Percentiles rank a stretch among this genome's conserved stretches.
Conservation (phyloP, 2,797 vertebrate genomes). For the Sebastiscus albofasciatus region DNA sequence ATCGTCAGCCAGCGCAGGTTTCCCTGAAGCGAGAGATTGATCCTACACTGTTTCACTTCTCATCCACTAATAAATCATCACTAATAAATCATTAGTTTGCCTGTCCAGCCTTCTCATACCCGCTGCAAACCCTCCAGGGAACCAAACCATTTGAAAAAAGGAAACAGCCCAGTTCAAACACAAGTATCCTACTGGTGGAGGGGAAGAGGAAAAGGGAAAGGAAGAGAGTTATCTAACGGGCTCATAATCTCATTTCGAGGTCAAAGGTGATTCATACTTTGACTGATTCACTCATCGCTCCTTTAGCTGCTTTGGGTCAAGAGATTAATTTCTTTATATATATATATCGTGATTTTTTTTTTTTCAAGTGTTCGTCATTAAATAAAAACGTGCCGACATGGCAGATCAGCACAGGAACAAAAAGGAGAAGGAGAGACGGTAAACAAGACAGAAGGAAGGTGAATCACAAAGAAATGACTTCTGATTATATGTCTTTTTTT, state of each 20-base stretch:
- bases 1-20: conserved; percentile 59
- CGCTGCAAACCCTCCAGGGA: conserved; percentile 51
- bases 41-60: conserved; percentile 1
- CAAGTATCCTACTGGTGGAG: not conserved
- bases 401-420: not conserved
- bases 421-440: not conserved
- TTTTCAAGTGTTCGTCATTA: conserved; percentile 26
- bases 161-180: not conserved
- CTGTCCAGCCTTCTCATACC: conserved; percentile 60
- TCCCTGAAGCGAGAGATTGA: conserved; percentile 29
- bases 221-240: not conserved
- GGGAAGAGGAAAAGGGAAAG: not conserved
- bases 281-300: conserved; percentile 48
- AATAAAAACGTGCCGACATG: not conserved
- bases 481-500: conserved; percentile 20
- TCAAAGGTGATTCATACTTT: conserved; percentile 36
- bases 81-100: not conserved
- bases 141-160: conserved; percentile 11
- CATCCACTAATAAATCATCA: not conserved
- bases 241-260: not conserved
- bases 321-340: conserved; percentile 11
- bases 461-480: not conserved
- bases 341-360: not conserved
- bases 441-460: not conserved
- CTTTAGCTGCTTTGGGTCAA: conserved; percentile 53